Evolutionary conservation across 2,797 vertebrate species (phyloP), one percentile per base, ranked within the genome.

Genomic region (Melanotaenia boesemani): DNA sequence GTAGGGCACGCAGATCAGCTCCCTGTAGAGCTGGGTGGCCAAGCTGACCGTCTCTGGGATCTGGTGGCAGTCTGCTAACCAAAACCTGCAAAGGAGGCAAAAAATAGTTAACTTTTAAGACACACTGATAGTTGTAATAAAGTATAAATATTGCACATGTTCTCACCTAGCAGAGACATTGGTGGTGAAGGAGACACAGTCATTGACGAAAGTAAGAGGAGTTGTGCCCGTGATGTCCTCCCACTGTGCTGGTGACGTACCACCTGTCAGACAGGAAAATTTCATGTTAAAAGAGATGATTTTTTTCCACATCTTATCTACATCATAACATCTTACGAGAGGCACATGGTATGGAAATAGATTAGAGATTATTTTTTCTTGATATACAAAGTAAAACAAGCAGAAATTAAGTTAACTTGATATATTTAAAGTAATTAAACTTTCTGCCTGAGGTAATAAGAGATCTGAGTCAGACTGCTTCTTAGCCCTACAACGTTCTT

Each of bases 141-240:
- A 22, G 30, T 18, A 46, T 48, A 52, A 24, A 50, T 0, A 10
- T 32, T 9, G 48, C 9, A 1, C 24, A 22, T 20, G 22, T 44
- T 72, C 74, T 85, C 46, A 99, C 98, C 98, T 98, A 92, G 98
- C 98, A 70, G 98, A 99, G 65, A 99, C 98, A 0, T 99, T 99
- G 89, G 98, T 99, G 72, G 98, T 99, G 85, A 99, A 99, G 77
- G 98, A 99, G 86, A 99, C 98, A 0, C 96, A 97, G 81, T 99
- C 97, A 0, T 95, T 97, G n/a, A 97, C 90, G 63, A 99, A 99
- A 0, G 98, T 98, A 86, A 99, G 94, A 0, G 98, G 98, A 32
- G 98, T 99, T 11, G 98, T 99, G 88, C 98, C 98, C 0, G 98
- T 99, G 90, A 99, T 99, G 81, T 99, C 98, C 85, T 99, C 98